phyloP scores from a whole-genome alignment of 2,888 invertebrate species.

The Drosophila eohydei region DNA sequence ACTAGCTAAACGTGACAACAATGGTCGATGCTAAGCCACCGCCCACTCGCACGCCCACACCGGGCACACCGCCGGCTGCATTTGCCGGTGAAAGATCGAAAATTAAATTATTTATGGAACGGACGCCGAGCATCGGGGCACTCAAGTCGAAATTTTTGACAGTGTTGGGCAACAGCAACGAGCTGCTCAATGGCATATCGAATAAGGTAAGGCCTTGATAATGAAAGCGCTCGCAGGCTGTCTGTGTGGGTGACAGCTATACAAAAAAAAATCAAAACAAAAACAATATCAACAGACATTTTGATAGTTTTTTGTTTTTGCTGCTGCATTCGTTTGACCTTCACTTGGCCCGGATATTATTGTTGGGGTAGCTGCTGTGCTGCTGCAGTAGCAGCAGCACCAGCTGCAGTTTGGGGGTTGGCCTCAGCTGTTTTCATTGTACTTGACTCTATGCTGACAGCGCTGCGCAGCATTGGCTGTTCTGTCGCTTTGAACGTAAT shows the following conservation, averaged over 20 bases:
- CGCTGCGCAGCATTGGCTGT: slow-evolving; percentile 33
- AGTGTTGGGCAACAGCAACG: slow-evolving; percentile 86
- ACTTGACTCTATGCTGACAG: slow-evolving; percentile 60
- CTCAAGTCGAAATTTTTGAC: slow-evolving; percentile 85
- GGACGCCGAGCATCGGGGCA: slow-evolving; percentile 85
- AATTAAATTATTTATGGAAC: slow-evolving; percentile 85
- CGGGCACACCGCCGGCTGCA: slow-evolving; percentile 79
- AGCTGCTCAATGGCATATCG: slow-evolving; percentile 85
- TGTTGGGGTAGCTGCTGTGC: slow-evolving; percentile 10
- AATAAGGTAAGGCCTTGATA: slow-evolving; percentile 85
- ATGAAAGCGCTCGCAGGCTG: slow-evolving; percentile 48
- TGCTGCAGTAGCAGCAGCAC: not conserved
- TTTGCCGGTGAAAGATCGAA: slow-evolving; percentile 84
- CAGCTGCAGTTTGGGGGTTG: slow-evolving; percentile 13
- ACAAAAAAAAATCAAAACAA: not conserved
- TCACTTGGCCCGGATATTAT: slow-evolving; percentile 63
- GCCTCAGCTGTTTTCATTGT: slow-evolving; percentile 60
- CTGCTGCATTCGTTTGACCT: slow-evolving; percentile 73
- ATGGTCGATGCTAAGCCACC: slow-evolving; percentile 76
- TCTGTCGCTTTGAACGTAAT: slow-evolving; percentile 66
- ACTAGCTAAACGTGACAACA: slow-evolving; percentile 10
- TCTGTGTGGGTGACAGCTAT: slow-evolving; percentile 32
- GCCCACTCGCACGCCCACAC: slow-evolving; percentile 55
- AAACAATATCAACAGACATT: slow-evolving; percentile 49
- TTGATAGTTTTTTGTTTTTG: slow-evolving; percentile 57